Evolutionary conservation across 1,140 invertebrate genomes (phyloP), one percentile per base, ranked within the genome.

Genomic region (Bombus waltoni): DNA sequence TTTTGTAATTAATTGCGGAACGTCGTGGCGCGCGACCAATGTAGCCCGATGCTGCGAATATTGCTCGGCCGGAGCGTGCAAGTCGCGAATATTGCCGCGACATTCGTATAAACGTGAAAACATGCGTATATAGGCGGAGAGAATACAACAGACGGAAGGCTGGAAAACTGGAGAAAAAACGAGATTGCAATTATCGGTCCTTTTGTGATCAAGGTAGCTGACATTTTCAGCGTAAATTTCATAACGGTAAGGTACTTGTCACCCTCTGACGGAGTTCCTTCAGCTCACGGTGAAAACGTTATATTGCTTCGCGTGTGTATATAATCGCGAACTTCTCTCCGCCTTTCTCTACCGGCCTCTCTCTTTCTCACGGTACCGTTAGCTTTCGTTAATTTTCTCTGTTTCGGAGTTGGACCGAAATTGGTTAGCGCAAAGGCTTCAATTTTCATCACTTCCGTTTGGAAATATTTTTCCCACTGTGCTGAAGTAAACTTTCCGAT

Each of bases 1-100:
- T 44, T 38, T 70, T 18, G 82, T 78, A 83, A 83, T 83, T 83
- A 78, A 83, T 78, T 22, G 82, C 47, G 73, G 35, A 68, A 57
- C 62, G 10, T 57, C 38, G 53, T 38, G 57, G 40, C n/a, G 47
- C n/a, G 73, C 62, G 44, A 53, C 32, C 47, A 53, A 83, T 59
- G 38, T 62, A 71, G 66, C 65, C n/a, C 66, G 72, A 75, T 77
- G 73, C 57, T 65, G 81, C 44, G 83, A 79, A 84, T 84, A 79
- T 84, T 72, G 83, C 76, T 3, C 59, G 77, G 62, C 3, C 66
- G 4, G 32, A 28, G 40, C 40, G 8, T n/a, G 32, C 0, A 42
- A 59, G 40, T 42, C 13, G 79, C 57, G 66, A 70, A 44, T 79
- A 79, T 79, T 53, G 76, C n/a, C 42, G 25, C 9, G 28, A 32